phyloP scores from a whole-genome alignment of 2,797 vertebrate species.

The Acropternis orthonyx region DNA sequence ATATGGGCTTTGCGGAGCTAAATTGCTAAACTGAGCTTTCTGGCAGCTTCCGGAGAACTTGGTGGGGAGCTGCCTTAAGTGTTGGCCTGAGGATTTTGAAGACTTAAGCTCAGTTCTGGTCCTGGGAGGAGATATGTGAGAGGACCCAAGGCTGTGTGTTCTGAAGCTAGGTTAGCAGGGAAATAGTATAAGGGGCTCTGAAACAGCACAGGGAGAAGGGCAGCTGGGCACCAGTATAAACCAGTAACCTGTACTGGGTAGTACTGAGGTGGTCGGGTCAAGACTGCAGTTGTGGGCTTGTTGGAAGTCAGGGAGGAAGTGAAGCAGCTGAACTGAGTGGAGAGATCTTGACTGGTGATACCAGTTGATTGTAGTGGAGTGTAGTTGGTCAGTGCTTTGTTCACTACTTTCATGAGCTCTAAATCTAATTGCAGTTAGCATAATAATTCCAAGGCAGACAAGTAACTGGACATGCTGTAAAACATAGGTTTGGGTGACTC shows the following conservation, averaged over 20 bases:
- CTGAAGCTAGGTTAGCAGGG: neutral
- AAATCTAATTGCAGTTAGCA: neutral
- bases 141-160: neutral
- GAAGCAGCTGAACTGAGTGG: neutral
- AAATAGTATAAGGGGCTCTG: neutral
- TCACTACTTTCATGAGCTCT: neutral
- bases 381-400: neutral
- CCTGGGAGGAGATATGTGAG: neutral
- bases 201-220: neutral
- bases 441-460: neutral
- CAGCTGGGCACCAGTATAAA: neutral
- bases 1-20: neutral
- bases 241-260: neutral
- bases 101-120: neutral
- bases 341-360: neutral
- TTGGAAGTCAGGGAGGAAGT: neutral
- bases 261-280: neutral
- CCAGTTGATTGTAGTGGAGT: too few species aligned
- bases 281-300: neutral
- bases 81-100: neutral
- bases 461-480: neutral
- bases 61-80: neutral
- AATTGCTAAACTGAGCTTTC: neutral
- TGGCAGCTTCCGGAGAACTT: constrained; percentile 28
- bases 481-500: neutral